phyloP scores from a whole-genome alignment of 1,140 invertebrate genomes.

The Apis laboriosa region DNA sequence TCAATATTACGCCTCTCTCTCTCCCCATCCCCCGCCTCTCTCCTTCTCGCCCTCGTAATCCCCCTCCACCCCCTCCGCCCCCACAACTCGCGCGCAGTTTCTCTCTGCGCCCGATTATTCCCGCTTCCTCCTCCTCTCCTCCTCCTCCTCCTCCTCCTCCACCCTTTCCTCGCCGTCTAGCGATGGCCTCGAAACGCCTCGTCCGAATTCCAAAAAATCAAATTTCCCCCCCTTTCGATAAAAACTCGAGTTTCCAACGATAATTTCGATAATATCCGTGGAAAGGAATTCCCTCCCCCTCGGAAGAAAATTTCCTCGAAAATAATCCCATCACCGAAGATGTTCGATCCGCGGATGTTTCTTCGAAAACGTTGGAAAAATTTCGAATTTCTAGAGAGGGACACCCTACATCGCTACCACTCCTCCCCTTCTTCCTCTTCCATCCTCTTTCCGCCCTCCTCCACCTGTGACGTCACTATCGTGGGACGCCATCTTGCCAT shows the following conservation, averaged over 20 bases:
- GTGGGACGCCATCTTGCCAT: constrained; percentile 81
- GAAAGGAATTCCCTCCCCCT: too few relatives aligned
- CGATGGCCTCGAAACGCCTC: constrained; percentile 25
- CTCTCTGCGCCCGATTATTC: constrained; percentile 54
- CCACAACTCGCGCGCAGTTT: constrained; percentile 46
- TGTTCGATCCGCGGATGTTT: too few relatives aligned
- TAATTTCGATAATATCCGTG: too few relatives aligned
- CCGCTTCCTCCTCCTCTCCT: constrained; percentile 36
- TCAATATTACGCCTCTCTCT: constrained; percentile 78
- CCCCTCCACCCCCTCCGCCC: constrained; percentile 35
- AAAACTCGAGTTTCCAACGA: too few relatives aligned
- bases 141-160: constrained; percentile 24
- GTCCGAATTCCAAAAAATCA: too few relatives aligned
- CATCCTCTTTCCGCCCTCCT: constrained; percentile 63
- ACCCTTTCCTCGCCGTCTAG: constrained; percentile 25
- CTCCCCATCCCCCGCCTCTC: constrained; percentile 51
- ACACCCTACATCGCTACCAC: constrained; percentile 32
- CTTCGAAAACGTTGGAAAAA: background rate
- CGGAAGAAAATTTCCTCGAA: too few relatives aligned
- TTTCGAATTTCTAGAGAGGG: background rate
- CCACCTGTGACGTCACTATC: constrained; percentile 79
- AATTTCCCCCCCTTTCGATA: too few relatives aligned
- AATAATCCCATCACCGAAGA: too few relatives aligned
- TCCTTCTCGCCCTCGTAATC: constrained; percentile 44
- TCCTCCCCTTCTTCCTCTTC: background rate